Evolutionary conservation across 2,797 vertebrate genomes (phyloP).

Genomic region (Hydrophis major): DNA sequence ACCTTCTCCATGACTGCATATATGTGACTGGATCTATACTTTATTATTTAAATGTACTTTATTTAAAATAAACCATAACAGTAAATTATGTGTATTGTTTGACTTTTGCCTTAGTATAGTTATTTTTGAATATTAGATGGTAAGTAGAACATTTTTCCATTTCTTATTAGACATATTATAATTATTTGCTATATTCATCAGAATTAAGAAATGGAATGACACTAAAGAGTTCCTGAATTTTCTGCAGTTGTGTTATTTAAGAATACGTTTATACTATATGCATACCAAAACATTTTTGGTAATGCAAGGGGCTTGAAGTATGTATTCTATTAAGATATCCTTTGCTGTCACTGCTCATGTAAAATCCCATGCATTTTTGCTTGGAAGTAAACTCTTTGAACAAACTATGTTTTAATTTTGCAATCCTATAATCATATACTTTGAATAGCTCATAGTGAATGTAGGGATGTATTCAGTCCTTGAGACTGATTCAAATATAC

Average conservation of each 20-base stretch:
- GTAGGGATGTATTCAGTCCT: not conserved
- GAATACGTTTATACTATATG: not conserved
- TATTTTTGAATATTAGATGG: not conserved
- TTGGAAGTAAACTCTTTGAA: not conserved
- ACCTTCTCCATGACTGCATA: not conserved
- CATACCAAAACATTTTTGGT: not conserved
- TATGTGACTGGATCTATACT: not conserved
- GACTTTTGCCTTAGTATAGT: not conserved
- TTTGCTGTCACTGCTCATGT: not conserved
- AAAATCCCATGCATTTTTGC: not conserved
- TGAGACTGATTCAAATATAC: not conserved
- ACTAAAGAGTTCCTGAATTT: not conserved
- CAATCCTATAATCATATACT: not conserved
- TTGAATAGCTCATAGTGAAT: not conserved
- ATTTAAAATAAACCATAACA: not conserved
- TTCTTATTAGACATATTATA: not conserved
- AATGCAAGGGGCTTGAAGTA: not conserved
- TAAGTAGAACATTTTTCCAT: not conserved
- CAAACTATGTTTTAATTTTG: not conserved
- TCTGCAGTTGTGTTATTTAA: not conserved
- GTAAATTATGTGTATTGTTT: not conserved
- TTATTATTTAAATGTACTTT: not conserved
- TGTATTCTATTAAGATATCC: not conserved
- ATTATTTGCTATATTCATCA: not conserved
- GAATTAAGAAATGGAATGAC: not conserved